Evolutionary conservation across 2,113 vertebrate species (phyloP), one percentile per base, ranked within the genome.

Genomic region (Rhinopomastus cyanomelas): DNA sequence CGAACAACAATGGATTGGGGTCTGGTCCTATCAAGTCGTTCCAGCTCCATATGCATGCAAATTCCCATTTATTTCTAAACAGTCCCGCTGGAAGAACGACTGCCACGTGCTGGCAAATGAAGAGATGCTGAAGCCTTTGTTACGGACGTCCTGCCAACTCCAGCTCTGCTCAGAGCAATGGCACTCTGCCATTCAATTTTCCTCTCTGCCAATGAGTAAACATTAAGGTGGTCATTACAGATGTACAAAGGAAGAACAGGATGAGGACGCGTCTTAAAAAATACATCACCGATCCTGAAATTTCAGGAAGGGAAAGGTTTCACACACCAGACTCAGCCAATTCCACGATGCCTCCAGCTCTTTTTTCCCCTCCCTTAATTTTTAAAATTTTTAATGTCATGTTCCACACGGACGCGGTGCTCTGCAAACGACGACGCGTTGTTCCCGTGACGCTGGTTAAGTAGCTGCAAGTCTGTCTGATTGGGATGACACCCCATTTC

Each of bases 161-260:
- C 77, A 87, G 60, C 79, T 84, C 57, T 21, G 42, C 32, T 89
- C 42, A 62, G 11, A 80, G 62, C 81, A 64, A 30, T 55, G 85
- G 81, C 86, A 81, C 81, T 88, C 75, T 90, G 88, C 74, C 93
- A 93, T 65, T 87, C 87, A 49, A 72, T 94, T 86, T 92, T 60
- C 75, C 72, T 59, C 71, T 85, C 66, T 65, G 81, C 30, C 82
- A 94, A 65, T 79, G 73, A 87, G 81, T 88, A 77, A 90, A 89
- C 66, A 89, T 67, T n/a, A 71, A 56, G 48, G 69, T 59, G 65
- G 53, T 65, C 0, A 0, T 80, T 87, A 44, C 16, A 37, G 11
- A 66, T 15, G 46, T n/a, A 72, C n/a, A 36, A 53, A 51, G 56
- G 68, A 68, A 85, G 64, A 44, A 46, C 6, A 57, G 34, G 61